Evolutionary conservation across 35 echinoderm and acorn worm species (phyloP), one percentile per base, ranked within the genome.

Genomic region (Holothuria glaberrima): DNA sequence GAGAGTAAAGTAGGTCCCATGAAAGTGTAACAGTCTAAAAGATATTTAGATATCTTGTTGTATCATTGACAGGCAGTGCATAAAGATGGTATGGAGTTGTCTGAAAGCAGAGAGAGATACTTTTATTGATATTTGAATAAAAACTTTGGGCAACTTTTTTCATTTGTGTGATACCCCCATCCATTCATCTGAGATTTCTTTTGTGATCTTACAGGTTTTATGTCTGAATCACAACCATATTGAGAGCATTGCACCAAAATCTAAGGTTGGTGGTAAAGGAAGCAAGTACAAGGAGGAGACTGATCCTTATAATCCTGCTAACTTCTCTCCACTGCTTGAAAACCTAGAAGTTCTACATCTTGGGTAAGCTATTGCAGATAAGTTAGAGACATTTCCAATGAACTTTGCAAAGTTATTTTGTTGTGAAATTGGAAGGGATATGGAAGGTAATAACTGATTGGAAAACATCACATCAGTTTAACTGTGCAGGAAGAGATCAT

Each of bases 151-250:
- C 33, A 46, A 24, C 80, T 50, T 12, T 44, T 6, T 84, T 9
- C 22, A 69, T 9, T 0, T 54, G 50, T 17, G 16, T 46, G 44
- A 46, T 46, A 46, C 44, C 10, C 44, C 16, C 13, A 54, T 41
- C 50, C 30, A 27, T 68, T 32, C 50, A 26, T 64, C 48, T 86
- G 28, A 2, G 65, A 14, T 46, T 12, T 34, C 35, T 13, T 46
- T 38, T 82, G n/a, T 91, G 45, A 27, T 73, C 17, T 33, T 59
- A 28, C 36, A 99, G 97, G 97, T 99, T 12, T 63, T 99, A 13
- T 99, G 97, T 82, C 64, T 99, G 71, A 95, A 99, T 69, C 97
- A 99, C 90, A 99, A 99, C 31, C 97, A 99, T 82, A 75, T 95
- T 21, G 97, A 99, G 80, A 79, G 63, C 9, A 95, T 99, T 34